phyloP scores from a whole-genome alignment of 2,113 vertebrate species.

The Ibidorhyncha struthersii region DNA sequence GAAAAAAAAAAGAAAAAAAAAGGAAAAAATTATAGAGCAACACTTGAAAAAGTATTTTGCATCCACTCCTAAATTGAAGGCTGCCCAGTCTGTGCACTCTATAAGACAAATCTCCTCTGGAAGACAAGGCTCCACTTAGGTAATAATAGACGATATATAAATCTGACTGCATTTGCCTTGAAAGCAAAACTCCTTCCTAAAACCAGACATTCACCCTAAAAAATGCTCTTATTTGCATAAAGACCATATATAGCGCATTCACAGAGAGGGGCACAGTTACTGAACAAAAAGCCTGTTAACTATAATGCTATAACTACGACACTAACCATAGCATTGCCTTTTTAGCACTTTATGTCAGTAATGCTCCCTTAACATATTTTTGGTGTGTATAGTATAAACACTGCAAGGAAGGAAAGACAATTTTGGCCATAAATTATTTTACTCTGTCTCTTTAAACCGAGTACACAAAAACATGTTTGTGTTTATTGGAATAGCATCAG shows the following conservation, averaged over 20 bases:
- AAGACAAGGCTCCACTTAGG: background rate
- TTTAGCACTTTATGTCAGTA: background rate
- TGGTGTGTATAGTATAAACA: background rate
- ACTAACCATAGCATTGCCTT: background rate
- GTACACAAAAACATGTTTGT: background rate
- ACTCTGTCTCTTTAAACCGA: background rate
- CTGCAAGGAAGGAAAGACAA: background rate
- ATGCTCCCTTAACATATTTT: background rate
- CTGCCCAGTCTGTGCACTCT: background rate
- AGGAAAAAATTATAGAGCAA: background rate
- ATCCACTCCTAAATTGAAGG: slow-evolving; percentile 14
- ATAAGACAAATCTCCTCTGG: background rate
- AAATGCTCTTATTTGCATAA: slow-evolving; percentile 19
- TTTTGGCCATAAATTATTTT: background rate
- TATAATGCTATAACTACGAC: background rate
- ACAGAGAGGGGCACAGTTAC: background rate
- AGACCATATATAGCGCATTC: background rate
- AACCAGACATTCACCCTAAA: background rate
- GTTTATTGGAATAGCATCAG: slow-evolving; percentile 4
- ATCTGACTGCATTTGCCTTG: background rate
- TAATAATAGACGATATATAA: slow-evolving; percentile 32
- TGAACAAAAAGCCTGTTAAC: slow-evolving; percentile 7
- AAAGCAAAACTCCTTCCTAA: slow-evolving; percentile 23
- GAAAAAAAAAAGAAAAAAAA: background rate
- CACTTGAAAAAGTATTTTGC: background rate